Evolutionary conservation across 2,888 invertebrate species (phyloP).

Genomic region (Thymelicus acteon): DNA sequence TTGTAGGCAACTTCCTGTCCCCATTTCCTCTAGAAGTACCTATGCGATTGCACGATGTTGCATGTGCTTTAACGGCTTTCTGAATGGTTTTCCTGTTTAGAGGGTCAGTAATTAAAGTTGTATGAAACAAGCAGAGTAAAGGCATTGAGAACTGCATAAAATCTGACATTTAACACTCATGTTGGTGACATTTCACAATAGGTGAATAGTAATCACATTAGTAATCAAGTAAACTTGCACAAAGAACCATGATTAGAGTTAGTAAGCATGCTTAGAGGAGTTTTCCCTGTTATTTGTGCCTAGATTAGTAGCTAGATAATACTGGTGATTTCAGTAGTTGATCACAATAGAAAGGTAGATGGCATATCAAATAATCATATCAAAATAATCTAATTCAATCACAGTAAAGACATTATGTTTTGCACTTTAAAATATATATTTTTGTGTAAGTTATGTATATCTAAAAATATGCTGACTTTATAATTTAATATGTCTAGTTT

Average conservation of each 20-base stretch:
- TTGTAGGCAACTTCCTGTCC: slow-evolving; percentile 67
- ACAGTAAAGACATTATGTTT: too few species aligned
- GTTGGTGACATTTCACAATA: neutral
- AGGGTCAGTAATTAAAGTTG: neutral
- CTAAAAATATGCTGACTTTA: neutral
- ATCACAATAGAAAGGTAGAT: too few species aligned
- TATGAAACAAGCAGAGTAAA: neutral
- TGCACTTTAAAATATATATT: too few species aligned
- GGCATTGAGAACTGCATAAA: neutral
- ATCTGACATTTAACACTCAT: neutral
- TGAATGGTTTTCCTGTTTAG: neutral
- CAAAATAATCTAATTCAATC: too few species aligned
- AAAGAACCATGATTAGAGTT: neutral
- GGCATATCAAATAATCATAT: too few species aligned
- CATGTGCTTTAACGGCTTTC: slow-evolving; percentile 61
- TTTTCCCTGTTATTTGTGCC: neutral
- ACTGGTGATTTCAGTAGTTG: too few species aligned
- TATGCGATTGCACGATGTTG: slow-evolving; percentile 62
- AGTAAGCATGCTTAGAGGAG: neutral
- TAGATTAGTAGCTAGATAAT: neutral
- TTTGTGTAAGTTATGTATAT: too few species aligned
- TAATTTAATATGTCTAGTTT: too few species aligned
- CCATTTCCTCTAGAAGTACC: slow-evolving; percentile 53
- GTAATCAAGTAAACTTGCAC: neutral
- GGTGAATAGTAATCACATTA: neutral